Evolutionary conservation across 2,888 invertebrate genomes (phyloP).

Genomic region (Pollenia angustigena): DNA sequence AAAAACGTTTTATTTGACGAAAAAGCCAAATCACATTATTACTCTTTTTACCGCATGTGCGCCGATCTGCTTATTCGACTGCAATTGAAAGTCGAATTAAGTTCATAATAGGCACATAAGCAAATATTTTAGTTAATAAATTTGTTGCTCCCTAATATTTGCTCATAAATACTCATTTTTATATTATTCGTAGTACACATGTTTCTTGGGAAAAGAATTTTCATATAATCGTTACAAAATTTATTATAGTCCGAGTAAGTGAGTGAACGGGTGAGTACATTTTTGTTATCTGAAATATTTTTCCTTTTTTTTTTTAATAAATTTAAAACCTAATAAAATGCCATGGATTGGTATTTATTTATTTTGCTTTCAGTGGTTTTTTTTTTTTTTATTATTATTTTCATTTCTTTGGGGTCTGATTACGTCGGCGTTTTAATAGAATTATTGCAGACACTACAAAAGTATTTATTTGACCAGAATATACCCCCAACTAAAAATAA

Average conservation of each 20-base stretch:
- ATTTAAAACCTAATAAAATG: conserved; percentile 67
- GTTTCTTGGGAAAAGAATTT: not conserved
- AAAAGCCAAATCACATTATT: no score
- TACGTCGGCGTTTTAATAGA: conserved; percentile 68
- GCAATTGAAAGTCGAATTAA: no score
- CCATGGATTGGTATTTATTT: conserved; percentile 38
- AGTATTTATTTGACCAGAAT: conserved; percentile 19
- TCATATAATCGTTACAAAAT: not conserved
- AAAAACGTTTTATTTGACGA: no score
- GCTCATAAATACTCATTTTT: not conserved
- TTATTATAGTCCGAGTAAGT: not conserved
- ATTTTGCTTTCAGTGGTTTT: not conserved
- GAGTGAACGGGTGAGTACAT: not conserved
- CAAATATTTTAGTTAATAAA: conserved; percentile 1
- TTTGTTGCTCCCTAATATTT: not conserved
- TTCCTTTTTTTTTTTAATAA: conserved; percentile 51
- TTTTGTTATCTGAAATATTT: conserved; percentile 57
- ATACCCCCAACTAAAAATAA: conserved; percentile 37
- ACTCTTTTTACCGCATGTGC: no score
- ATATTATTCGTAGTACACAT: not conserved
- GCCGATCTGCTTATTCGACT: no score
- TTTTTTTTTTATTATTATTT: conserved; percentile 9
- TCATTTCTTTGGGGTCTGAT: conserved; percentile 41
- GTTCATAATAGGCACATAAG: no score
- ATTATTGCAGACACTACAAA: conserved; percentile 60